Percentiles rank a stretch among this genome's conserved stretches.
phyloP scores from a whole-genome alignment of 2,888 invertebrate genomes.

The Acleris sparsana region DNA sequence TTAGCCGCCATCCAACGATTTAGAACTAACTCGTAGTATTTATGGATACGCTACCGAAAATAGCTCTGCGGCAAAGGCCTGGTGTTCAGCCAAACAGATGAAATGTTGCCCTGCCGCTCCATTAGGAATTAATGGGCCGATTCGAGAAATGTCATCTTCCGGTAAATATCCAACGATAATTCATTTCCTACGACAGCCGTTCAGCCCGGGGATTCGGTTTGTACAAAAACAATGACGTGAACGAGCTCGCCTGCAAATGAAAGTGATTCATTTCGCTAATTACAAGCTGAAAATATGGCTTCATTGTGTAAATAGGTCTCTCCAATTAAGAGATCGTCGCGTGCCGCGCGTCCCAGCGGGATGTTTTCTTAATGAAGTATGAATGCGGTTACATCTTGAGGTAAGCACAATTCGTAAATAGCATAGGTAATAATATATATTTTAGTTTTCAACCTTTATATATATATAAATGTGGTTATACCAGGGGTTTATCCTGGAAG shows the following conservation, averaged over 20 bases:
- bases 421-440: no score
- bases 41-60: conserved; percentile 75
- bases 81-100: conserved; percentile 80
- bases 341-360: not conserved
- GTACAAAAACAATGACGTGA: conserved; percentile 52
- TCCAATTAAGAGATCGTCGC: conserved; percentile 22
- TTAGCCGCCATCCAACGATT: conserved; percentile 74
- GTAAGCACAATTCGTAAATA: not conserved
- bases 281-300: conserved; percentile 60
- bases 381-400: conserved; percentile 1
- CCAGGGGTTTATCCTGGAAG: no score
- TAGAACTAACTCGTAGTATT: conserved; percentile 78
- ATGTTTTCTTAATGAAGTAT: conserved; percentile 16
- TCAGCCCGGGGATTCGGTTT: conserved; percentile 37
- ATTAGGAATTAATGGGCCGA: conserved; percentile 82
- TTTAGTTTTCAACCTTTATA: no score
- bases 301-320: conserved; percentile 34
- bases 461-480: no score
- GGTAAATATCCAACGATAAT: conserved; percentile 73
- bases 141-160: conserved; percentile 80
- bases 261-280: conserved; percentile 68
- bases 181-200: conserved; percentile 59
- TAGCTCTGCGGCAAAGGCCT: conserved; percentile 72
- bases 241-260: conserved; percentile 56
- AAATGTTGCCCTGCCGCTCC: conserved; percentile 77